These are phyloP conservation scores for Chitala chitala DNA, from an alignment of 2,113 vertebrate species.

Conservation along the genomic window DNA sequence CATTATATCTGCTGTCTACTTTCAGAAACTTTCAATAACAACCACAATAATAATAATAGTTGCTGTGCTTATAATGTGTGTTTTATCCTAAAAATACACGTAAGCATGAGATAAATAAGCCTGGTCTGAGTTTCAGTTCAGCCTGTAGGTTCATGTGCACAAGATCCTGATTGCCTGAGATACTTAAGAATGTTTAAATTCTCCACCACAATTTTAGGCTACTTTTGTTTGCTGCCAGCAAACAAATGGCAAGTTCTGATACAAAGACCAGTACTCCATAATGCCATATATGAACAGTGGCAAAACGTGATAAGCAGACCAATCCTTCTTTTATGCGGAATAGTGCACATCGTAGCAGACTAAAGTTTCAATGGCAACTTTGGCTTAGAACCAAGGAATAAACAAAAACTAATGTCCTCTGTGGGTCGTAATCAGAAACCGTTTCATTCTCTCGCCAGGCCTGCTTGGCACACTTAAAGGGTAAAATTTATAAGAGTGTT, in stretches of 20 bases:
- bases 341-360: slow-evolving; percentile 14
- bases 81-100: background rate
- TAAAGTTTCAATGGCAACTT: background rate
- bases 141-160: no score
- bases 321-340: slow-evolving; percentile 6
- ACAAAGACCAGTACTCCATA: no score
- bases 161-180: no score
- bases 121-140: no score
- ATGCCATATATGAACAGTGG: background rate
- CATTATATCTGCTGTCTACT: background rate
- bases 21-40: no score
- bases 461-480: background rate
- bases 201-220: no score
- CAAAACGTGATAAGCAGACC: slow-evolving; percentile 9
- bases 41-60: background rate
- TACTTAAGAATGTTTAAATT: no score
- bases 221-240: no score
- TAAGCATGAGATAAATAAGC: no score
- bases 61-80: background rate
- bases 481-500: background rate
- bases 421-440: slow-evolving; percentile 7
- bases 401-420: slow-evolving; percentile 14
- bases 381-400: slow-evolving; percentile 2
- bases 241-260: no score
- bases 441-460: background rate